Conservation (phyloP, 2,888 invertebrate genomes). For the Aproaerema taeniolella region DNA sequence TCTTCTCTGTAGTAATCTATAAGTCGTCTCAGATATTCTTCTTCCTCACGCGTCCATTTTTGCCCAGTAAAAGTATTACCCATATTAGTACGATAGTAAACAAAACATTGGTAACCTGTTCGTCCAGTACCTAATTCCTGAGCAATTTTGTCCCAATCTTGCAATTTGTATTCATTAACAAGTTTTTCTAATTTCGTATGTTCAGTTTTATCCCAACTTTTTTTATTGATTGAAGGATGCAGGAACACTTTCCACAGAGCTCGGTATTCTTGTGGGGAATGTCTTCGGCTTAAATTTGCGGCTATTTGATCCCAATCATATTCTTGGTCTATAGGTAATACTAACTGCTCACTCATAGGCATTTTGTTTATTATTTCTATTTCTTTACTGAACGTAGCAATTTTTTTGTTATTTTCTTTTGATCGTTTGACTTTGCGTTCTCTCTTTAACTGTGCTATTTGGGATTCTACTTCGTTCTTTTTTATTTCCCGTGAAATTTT, state of each 20-base stretch:
- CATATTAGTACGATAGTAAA: slow-evolving; percentile 78
- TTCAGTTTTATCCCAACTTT: slow-evolving; percentile 45
- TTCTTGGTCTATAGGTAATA: slow-evolving; percentile 49
- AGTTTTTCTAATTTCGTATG: slow-evolving; percentile 40
- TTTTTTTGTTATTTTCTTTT: background rate
- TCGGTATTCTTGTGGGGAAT: slow-evolving; percentile 79
- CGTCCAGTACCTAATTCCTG: slow-evolving; percentile 72
- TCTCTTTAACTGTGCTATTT: slow-evolving; percentile 8
- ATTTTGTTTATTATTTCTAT: slow-evolving; percentile 32
- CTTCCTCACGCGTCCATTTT: slow-evolving; percentile 84
- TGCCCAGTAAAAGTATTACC: slow-evolving; percentile 36
- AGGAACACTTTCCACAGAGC: slow-evolving; percentile 84
- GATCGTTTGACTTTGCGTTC: slow-evolving; percentile 6
- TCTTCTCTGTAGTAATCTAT: slow-evolving; percentile 81
- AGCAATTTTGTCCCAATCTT: slow-evolving; percentile 84
- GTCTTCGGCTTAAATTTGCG: slow-evolving; percentile 65
- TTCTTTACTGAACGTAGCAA: slow-evolving; percentile 26
- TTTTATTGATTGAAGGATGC: slow-evolving; percentile 81
- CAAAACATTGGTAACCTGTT: slow-evolving; percentile 83
- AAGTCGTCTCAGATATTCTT: slow-evolving; percentile 78
- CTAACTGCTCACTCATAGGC: slow-evolving; percentile 36
- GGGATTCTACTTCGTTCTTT: slow-evolving; percentile 9
- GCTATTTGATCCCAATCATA: slow-evolving; percentile 80
- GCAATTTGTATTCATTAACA: slow-evolving; percentile 48
- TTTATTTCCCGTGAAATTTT: slow-evolving; percentile 35